Base-by-base conservation (phyloP, 2,888 invertebrate genomes). In the Parnassius orleans region DNA sequence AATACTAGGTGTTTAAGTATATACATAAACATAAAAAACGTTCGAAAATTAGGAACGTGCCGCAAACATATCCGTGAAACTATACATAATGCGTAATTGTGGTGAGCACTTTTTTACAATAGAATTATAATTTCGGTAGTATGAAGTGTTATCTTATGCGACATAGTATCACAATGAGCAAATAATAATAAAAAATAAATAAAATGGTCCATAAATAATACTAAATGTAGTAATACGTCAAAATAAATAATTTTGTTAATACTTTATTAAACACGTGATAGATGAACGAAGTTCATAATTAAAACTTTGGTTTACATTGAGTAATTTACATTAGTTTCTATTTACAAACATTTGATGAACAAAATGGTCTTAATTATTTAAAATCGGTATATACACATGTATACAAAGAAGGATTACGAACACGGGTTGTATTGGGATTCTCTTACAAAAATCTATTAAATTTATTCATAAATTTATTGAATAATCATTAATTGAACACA, bases 221-320 rank as follows among this genome's bases (percentile, higher is more conserved):
- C 86, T 86, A 74, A 70, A 71, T 69, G 73, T 74, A 69, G 71
- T 75, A 77, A 77, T 78, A 80, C 79, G 70, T 77, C 72, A 77
- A 68, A 66, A 60, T 53, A 66, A 78, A 77, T 76, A 77, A 76
- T 79, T 67, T 65, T 60, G 64, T 57, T 68, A 69, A 69, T 71
- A 70, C 67, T 72, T 65, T 61, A 55, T 61, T 41, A 66, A 65
- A 60, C 51, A 57, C 48, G 57, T 33, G 33, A 60, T 65, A 68
- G 60, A 67, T 60, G 63, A 67, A 62, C 70, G 73, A 81, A 10
- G 46, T n/a, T 12, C 76, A 84, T 81, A 78, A 79, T 78, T 70
- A 75, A 79, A 74, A 75, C 90, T 89, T 90, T 90, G 90, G 90
- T 89, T 84, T 79, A 75, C 68, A 73, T 77, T 78, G 81, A 81